Percentiles rank a stretch among this genome's conserved stretches.
Conservation (phyloP, 2,888 invertebrate species). For the Nemoura dubitans region DNA sequence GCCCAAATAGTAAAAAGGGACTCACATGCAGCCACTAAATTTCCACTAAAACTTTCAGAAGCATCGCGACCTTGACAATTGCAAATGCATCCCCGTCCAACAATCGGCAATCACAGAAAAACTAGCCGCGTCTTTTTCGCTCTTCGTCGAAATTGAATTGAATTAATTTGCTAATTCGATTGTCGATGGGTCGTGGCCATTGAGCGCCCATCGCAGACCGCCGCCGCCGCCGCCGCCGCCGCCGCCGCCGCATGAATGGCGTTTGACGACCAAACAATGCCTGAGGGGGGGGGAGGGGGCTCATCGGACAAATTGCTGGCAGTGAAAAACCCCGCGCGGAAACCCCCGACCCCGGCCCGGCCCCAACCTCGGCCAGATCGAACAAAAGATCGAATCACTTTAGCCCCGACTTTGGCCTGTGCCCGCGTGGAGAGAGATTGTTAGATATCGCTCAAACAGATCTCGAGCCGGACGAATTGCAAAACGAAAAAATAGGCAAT, state of each 20-base stretch:
- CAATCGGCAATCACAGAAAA: background rate
- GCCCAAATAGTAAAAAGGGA: too few species aligned
- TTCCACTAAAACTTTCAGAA: too few species aligned
- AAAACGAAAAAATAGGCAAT: background rate
- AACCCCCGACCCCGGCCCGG: too few species aligned
- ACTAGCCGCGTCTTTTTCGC: background rate
- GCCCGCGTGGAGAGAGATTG: too few species aligned
- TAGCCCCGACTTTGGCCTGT: background rate
- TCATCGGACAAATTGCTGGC: constrained; percentile 37
- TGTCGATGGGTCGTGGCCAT: background rate
- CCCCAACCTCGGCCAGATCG: background rate
- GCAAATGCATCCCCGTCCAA: too few species aligned
- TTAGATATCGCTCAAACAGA: background rate
- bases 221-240: background rate
- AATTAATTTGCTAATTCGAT: constrained; percentile 41
- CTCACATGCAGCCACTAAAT: too few species aligned
- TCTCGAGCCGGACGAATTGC: background rate
- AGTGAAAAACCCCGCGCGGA: background rate
- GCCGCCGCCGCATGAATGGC: constrained; percentile 26
- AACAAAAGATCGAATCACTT: constrained; percentile 24
- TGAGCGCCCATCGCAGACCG: background rate
- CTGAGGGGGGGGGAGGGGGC: too few species aligned
- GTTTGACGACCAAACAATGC: constrained; percentile 40
- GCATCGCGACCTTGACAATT: too few species aligned
- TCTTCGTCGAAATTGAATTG: constrained; percentile 9